These are phyloP conservation scores for Ramazzottius varieornatus DNA, from an alignment of 2,888 invertebrate species.

Conservation along the genomic window DNA sequence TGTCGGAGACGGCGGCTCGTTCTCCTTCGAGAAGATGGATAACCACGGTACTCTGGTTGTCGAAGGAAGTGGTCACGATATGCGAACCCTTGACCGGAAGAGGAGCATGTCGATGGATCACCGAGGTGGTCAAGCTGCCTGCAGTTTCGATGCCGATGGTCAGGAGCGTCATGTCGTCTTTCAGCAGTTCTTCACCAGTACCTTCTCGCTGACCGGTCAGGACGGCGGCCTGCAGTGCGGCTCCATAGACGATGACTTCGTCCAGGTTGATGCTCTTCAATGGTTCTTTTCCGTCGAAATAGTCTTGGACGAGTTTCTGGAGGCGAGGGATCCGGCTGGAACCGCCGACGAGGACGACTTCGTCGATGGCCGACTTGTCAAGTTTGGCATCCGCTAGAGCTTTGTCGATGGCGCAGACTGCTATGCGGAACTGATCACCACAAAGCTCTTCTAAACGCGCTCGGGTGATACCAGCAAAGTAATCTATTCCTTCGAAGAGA, in stretches of 20 bases:
- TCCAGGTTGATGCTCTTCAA: conserved; percentile 19
- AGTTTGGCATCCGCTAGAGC: conserved; percentile 22
- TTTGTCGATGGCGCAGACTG: conserved; percentile 24
- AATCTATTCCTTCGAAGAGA: conserved; percentile 22
- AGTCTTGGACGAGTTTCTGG: conserved; percentile 14
- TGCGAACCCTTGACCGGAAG: conserved; percentile 23
- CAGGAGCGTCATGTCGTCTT: conserved; percentile 17
- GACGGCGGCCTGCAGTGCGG: conserved; percentile 23
- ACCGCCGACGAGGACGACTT: conserved; percentile 24
- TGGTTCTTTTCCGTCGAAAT: conserved; percentile 19
- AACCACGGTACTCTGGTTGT: conserved; percentile 20
- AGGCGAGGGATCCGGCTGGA: conserved; percentile 25
- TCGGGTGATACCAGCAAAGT: conserved; percentile 23
- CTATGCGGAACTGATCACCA: conserved; percentile 23
- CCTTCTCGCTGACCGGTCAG: conserved; percentile 16
- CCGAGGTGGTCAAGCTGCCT: conserved; percentile 23
- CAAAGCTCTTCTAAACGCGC: conserved; percentile 23
- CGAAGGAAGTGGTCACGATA: conserved; percentile 23
- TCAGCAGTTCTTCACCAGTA: conserved; percentile 18
- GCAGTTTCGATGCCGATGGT: conserved; percentile 23
- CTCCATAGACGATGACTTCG: conserved; percentile 18
- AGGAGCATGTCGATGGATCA: conserved; percentile 24
- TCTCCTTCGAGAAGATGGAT: conserved; percentile 5
- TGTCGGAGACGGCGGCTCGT: neutral
- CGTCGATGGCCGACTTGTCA: conserved; percentile 19